Evolutionary conservation across 2,888 invertebrate genomes (phyloP).

Genomic region (Rugalucina vietnamica): DNA sequence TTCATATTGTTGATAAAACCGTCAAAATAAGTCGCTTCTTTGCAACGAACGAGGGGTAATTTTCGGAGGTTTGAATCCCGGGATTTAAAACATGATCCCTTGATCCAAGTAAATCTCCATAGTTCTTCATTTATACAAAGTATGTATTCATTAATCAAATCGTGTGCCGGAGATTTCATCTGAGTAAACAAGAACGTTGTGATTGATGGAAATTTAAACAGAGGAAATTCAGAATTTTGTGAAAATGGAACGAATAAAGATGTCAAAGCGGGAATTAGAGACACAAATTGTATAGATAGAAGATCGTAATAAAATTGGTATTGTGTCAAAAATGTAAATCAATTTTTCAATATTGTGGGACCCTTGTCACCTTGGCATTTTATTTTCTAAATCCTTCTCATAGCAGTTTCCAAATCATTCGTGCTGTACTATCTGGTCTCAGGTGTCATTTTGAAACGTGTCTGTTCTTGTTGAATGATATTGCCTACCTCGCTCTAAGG

Average conservation of each 20-base stretch:
- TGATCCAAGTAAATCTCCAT: constrained; percentile 9
- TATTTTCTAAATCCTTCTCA: not conserved
- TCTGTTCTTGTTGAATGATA: no score
- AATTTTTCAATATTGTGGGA: not conserved
- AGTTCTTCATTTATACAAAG: constrained; percentile 45
- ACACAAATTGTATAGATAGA: not conserved
- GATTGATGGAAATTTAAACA: constrained; percentile 62
- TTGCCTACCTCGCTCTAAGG: no score
- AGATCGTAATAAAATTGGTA: not conserved
- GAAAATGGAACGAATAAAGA: not conserved
- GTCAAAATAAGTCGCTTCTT: constrained; percentile 18
- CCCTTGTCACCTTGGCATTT: not conserved
- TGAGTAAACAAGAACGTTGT: constrained; percentile 48
- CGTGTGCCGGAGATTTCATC: constrained; percentile 54
- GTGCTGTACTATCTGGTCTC: no score
- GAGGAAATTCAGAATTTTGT: constrained; percentile 22
- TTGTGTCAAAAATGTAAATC: constrained; percentile 4
- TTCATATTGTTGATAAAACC: constrained; percentile 42
- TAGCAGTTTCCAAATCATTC: no score
- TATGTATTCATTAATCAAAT: constrained; percentile 60
- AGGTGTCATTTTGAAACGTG: no score
- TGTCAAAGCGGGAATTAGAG: not conserved
- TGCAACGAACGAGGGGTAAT: not conserved
- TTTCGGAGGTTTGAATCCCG: not conserved
- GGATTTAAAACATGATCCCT: not conserved